phyloP scores from a whole-genome alignment of 2,888 invertebrate genomes.

The Bruchidius siliquastri region DNA sequence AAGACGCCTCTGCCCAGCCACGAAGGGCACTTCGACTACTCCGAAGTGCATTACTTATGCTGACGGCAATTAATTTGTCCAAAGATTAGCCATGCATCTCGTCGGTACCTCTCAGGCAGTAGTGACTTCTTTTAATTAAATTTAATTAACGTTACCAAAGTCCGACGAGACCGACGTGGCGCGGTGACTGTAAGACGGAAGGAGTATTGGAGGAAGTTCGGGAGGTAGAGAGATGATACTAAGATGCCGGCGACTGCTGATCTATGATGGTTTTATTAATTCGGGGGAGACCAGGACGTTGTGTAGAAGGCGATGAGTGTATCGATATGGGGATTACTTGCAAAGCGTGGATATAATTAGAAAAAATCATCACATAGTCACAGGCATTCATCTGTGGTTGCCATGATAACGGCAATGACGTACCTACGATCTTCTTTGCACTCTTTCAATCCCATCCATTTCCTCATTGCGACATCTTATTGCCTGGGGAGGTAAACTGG shows the following conservation, averaged over 20 bases:
- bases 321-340: too few relatives aligned
- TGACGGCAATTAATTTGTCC: conserved; percentile 50
- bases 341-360: too few relatives aligned
- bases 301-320: too few relatives aligned
- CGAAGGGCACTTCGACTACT: background rate
- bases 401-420: too few relatives aligned
- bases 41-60: conserved; percentile 15
- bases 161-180: conserved; percentile 42
- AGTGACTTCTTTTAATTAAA: conserved; percentile 49
- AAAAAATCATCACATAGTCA: too few relatives aligned
- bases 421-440: too few relatives aligned
- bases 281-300: too few relatives aligned
- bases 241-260: conserved; percentile 23
- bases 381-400: too few relatives aligned
- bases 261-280: conserved; percentile 39
- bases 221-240: conserved; percentile 16
- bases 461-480: too few relatives aligned
- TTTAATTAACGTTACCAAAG: conserved; percentile 52
- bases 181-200: conserved; percentile 16
- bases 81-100: conserved; percentile 48
- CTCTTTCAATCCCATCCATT: too few relatives aligned
- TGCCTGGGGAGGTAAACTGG: too few relatives aligned
- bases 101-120: conserved; percentile 37
- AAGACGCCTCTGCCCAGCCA: background rate
- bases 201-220: conserved; percentile 12